Evolutionary conservation across 2,797 vertebrate genomes (phyloP).

Genomic region (Tapera naevia): DNA sequence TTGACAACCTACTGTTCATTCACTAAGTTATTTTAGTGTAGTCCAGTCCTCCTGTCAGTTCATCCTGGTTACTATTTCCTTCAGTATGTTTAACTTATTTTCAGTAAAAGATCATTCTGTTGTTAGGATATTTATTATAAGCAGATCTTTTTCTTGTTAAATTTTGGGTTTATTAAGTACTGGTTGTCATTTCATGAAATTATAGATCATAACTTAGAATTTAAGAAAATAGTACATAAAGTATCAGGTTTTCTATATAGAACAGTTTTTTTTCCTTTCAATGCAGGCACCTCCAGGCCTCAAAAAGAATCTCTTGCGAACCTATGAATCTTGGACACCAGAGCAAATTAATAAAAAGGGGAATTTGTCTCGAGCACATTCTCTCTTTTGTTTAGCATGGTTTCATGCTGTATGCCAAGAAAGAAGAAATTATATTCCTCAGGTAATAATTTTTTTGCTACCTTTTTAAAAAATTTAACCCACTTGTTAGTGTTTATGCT

Average conservation of each 20-base stretch:
- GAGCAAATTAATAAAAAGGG: constrained; percentile 93
- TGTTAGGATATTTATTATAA: not conserved
- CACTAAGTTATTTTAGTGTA: not conserved
- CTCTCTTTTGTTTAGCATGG: constrained; percentile 95
- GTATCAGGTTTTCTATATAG: not conserved
- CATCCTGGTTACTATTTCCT: not conserved
- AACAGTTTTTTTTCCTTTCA: constrained; percentile 5
- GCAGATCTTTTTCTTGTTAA: not conserved
- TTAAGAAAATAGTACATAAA: not conserved
- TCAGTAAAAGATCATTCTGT: not conserved
- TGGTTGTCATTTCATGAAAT: not conserved
- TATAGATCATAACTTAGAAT: not conserved
- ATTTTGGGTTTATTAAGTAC: not conserved
- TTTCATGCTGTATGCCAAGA: constrained; percentile 98
- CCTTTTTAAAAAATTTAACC: not conserved
- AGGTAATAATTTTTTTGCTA: constrained; percentile 74
- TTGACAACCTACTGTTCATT: not conserved
- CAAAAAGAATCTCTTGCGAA: constrained; percentile 95
- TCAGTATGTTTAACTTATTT: not conserved
- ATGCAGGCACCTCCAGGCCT: constrained; percentile 92
- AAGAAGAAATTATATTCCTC: constrained; percentile 96
- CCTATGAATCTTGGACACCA: constrained; percentile 94
- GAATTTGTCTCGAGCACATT: constrained; percentile 83
- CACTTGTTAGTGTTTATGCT: not conserved
- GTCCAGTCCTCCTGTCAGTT: not conserved